Evolutionary conservation across 2,888 invertebrate species (phyloP), one percentile per base, ranked within the genome.

Genomic region (Eudemis profundana): DNA sequence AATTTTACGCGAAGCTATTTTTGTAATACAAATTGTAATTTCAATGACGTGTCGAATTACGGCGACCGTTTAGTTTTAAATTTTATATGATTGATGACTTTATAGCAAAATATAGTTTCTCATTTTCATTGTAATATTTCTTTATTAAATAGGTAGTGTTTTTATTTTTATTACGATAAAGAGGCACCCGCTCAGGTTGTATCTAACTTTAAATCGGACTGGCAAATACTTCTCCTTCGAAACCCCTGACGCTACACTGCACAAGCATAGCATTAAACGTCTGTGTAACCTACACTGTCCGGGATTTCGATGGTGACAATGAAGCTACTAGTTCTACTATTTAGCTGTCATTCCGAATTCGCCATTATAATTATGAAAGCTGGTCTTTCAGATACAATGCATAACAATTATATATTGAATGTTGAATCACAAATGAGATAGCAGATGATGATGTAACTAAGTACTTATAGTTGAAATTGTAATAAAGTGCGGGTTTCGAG

Each of bases 311-410:
- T 42, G 42, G 8, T 8, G 29, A 29, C n/a, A 27, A 17, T 44
- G n/a, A 23, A 15, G 5, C 21, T 53, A 51, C 15, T 15, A 44
- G n/a, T n/a, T n/a, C n/a, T n/a, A 4, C 8, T 29, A 29, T 19
- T 51, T 51, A 44, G 59, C 14, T 42, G 56, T 63, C 64, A 64
- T 64, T 64, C 64, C 59, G 59, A 64, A 44, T 36, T 49, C 44
- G 27, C 54, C 33, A 54, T 53, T 49, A 59, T 47, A 56, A 62
- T 23, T 38, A 64, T 59, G 73, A 53, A 71, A 73, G 72, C 72
- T 73, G 72, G 72, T 66, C 73, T 72, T 69, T 66, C 60, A 46
- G 51, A 62, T 47, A 23, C 10, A 46, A 21, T 27, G 10, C n/a
- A 5, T 27, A 49, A 29, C 8, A 3, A 1, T 15, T 33, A 33